Percentiles rank a stretch among this genome's conserved stretches.
These are phyloP conservation scores for Coreoperca whiteheadi DNA, from an alignment of 2,113 vertebrate species.

Conservation along the genomic window DNA sequence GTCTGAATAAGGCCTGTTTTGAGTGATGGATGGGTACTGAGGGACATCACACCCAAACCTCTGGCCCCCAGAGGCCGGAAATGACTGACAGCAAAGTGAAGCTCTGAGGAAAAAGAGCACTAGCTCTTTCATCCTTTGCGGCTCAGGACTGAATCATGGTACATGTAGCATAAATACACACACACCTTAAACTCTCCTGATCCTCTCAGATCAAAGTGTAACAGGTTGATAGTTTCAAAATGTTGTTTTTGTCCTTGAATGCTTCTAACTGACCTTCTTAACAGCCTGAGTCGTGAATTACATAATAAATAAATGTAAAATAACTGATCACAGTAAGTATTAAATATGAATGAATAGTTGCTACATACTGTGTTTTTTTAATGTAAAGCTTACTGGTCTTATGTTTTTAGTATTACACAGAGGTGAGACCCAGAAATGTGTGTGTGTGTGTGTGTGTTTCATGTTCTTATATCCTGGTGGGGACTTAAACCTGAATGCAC, in stretches of 20 bases:
- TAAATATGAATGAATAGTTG: background rate
- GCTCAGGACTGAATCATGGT: background rate
- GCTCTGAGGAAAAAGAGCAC: conserved; percentile 29
- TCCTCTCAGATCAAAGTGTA: conserved; percentile 2
- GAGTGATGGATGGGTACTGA: conserved; percentile 81
- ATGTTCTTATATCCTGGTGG: too few relatives aligned
- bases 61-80: conserved; percentile 62
- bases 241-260: background rate
- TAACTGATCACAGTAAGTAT: background rate
- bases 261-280: background rate
- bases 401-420: background rate
- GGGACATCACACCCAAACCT: conserved; percentile 75
- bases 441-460: conserved; percentile 14
- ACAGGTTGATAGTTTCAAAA: conserved; percentile 2
- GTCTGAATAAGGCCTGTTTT: conserved; percentile 77
- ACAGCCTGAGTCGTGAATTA: background rate
- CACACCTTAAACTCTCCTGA: background rate
- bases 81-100: conserved; percentile 70
- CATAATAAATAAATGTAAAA: background rate
- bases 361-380: background rate
- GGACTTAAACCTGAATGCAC: too few relatives aligned
- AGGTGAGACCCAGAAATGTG: background rate
- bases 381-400: too few relatives aligned
- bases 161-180: background rate
- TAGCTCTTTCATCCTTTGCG: conserved; percentile 21